Evolutionary conservation across 2,113 vertebrate genomes (phyloP).

Genomic region (Globicephala melas): DNA sequence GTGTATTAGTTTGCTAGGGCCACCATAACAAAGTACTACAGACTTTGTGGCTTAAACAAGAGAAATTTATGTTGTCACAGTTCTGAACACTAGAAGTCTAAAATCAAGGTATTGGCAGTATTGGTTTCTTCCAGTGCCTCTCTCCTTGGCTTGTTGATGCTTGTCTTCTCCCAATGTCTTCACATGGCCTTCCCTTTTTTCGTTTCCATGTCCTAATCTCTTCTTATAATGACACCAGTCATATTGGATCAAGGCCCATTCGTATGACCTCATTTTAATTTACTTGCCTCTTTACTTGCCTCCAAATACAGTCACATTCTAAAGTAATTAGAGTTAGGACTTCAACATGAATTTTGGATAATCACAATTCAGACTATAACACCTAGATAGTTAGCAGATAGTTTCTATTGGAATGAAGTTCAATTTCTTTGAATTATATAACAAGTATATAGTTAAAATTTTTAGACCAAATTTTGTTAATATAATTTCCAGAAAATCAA

Average conservation of each 20-base stretch:
- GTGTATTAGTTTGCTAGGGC: background rate
- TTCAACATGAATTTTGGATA: background rate
- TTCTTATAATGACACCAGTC: background rate
- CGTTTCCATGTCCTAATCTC: background rate
- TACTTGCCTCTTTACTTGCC: background rate
- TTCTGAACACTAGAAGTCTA: background rate
- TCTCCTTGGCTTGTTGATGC: background rate
- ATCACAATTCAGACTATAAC: background rate
- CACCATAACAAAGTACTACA: background rate
- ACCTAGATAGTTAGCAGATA: background rate
- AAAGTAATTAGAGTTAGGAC: background rate
- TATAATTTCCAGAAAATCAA: background rate
- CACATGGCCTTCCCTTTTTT: background rate
- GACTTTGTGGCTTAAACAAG: background rate
- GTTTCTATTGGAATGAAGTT: background rate
- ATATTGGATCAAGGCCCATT: background rate
- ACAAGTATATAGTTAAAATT: background rate
- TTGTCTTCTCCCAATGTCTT: background rate
- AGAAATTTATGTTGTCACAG: background rate
- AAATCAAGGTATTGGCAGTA: background rate
- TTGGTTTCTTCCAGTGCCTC: background rate
- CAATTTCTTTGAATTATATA: background rate
- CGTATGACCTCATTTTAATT: background rate
- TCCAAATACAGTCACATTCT: background rate
- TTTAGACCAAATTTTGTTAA: background rate